A percentile compares a stretch with the other conserved stretches of the same genome.
phyloP scores from a whole-genome alignment of 2,797 vertebrate species.

The Arvicola amphibius region DNA sequence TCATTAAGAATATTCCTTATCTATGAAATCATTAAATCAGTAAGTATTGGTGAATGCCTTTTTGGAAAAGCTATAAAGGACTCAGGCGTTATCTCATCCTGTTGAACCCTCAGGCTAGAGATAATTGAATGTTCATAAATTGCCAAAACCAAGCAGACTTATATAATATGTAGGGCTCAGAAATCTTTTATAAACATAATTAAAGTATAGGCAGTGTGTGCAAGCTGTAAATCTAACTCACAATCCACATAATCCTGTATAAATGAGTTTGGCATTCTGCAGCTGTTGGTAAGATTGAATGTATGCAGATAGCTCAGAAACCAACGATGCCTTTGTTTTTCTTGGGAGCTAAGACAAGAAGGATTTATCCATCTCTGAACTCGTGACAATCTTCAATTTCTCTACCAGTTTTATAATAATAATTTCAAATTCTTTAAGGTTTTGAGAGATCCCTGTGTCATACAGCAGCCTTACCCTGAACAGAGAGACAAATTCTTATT shows the following conservation, averaged over 20 bases:
- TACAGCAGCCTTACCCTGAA: background rate
- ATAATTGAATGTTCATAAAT: conserved; percentile 4
- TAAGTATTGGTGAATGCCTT: background rate
- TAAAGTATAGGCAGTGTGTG: conserved; percentile 1
- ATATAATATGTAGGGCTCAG: background rate
- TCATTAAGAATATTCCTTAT: background rate
- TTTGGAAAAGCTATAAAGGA: conserved; percentile 14
- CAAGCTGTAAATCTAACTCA: conserved; percentile 22
- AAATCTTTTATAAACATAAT: conserved; percentile 50
- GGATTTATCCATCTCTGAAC: background rate
- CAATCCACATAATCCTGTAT: conserved; percentile 34
- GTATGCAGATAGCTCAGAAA: background rate
- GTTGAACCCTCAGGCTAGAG: background rate
- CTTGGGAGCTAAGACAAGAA: conserved; percentile 15
- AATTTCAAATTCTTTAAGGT: background rate
- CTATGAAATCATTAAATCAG: conserved; percentile 25
- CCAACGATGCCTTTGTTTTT: background rate
- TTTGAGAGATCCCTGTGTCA: background rate
- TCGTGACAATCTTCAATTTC: conserved; percentile 29
- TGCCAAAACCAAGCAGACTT: conserved; percentile 31
- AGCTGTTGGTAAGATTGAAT: conserved; percentile 12
- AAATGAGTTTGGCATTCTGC: conserved; percentile 39
- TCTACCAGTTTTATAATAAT: background rate
- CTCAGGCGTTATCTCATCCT: background rate
- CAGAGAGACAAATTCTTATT: background rate